These are phyloP conservation scores for Harmothoe impar DNA, from an alignment of 2,888 invertebrate genomes.

Conservation along the genomic window DNA sequence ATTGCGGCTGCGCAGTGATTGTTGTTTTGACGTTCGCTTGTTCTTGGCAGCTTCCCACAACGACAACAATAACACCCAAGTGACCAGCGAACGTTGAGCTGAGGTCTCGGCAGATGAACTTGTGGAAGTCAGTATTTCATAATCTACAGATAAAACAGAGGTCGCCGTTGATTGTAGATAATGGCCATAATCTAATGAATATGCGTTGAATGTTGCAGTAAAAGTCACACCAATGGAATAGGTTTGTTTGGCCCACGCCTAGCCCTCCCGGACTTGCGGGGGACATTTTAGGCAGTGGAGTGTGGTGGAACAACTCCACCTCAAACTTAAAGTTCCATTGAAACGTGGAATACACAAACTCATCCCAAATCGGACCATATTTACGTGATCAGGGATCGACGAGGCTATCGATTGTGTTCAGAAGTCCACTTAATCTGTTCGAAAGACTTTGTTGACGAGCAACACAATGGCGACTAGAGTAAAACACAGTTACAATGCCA, in stretches of 20 bases:
- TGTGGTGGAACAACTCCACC: not conserved
- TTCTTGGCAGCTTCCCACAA: not conserved
- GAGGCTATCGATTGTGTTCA: not conserved
- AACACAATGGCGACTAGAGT: slow-evolving; percentile 26
- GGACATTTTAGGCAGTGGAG: not conserved
- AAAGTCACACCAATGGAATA: not conserved
- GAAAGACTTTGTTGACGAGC: not conserved
- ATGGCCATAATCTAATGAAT: not conserved
- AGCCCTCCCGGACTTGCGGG: not conserved
- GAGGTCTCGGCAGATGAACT: slow-evolving; percentile 4
- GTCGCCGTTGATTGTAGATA: not conserved
- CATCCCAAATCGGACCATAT: not conserved
- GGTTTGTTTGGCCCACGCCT: not conserved
- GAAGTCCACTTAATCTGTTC: not conserved
- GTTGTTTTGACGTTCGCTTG: slow-evolving; percentile 33
- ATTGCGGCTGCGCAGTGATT: not conserved
- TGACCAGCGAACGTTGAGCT: slow-evolving; percentile 6
- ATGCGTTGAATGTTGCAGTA: not conserved
- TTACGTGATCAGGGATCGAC: not conserved
- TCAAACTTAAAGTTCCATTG: not conserved
- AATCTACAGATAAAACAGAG: not conserved
- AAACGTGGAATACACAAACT: not conserved
- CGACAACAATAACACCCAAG: not conserved
- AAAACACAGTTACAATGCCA: slow-evolving; percentile 16
- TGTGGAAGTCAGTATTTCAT: not conserved